A percentile compares a stretch with the other conserved stretches of the same genome.
These are phyloP conservation scores for Thera britannica DNA, from an alignment of 2,888 invertebrate genomes.

Conservation along the genomic window DNA sequence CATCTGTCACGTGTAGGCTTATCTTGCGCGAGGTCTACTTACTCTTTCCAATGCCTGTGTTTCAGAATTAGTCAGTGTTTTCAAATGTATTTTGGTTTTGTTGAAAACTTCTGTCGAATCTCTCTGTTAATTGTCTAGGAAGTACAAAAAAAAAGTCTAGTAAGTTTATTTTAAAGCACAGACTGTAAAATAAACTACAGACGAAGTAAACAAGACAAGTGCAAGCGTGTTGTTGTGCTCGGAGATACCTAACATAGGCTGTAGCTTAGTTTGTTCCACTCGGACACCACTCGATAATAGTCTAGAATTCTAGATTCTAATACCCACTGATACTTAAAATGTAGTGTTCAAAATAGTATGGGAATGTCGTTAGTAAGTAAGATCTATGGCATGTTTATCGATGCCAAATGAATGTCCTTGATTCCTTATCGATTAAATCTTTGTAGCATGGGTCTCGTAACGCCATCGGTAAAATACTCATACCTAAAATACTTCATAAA, in stretches of 20 bases:
- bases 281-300: not conserved
- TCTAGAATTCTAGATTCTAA: not conserved
- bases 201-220: not conserved
- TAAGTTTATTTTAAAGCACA: too few species aligned
- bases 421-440: not conserved
- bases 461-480: too few species aligned
- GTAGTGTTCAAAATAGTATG: slow-evolving; percentile 2
- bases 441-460: not conserved
- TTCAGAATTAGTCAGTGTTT: too few species aligned
- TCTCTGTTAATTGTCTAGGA: too few species aligned
- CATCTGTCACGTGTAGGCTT: too few species aligned
- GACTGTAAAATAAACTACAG: not conserved
- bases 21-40: too few species aligned
- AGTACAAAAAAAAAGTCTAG: too few species aligned
- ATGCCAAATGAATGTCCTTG: not conserved
- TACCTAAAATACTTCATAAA: too few species aligned
- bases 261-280: slow-evolving; percentile 1
- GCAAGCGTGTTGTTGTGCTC: not conserved
- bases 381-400: not conserved
- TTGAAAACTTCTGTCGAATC: too few species aligned
- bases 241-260: not conserved
- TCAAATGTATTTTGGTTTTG: too few species aligned
- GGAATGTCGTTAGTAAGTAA: not conserved
- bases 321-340: not conserved
- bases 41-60: too few species aligned